Conservation (phyloP, 2,797 vertebrate species). For the Etheostoma nigrum region DNA sequence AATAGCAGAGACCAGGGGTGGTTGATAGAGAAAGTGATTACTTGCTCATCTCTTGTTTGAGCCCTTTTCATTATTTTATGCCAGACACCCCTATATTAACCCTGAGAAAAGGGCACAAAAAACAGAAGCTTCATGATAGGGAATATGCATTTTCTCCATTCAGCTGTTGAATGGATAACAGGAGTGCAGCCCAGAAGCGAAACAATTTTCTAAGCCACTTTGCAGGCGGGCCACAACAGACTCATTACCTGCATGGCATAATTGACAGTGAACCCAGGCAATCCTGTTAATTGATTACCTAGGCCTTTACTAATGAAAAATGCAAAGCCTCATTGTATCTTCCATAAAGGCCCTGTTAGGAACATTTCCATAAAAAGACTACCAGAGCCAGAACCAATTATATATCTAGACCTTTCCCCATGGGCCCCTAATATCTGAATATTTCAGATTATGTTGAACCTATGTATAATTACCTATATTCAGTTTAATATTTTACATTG, state of each 20-base stretch:
- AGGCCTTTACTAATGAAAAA: conserved; percentile 68
- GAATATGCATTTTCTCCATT: conserved; percentile 45
- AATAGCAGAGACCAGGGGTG: conserved; percentile 26
- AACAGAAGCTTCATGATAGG: conserved; percentile 27
- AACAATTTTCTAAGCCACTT: conserved; percentile 59
- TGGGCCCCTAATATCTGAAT: conserved; percentile 11
- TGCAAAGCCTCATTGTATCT: conserved; percentile 66
- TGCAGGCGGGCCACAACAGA: conserved; percentile 58
- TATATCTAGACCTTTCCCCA: conserved; percentile 31
- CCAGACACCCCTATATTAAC: conserved; percentile 54
- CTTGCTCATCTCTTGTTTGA: conserved; percentile 47
- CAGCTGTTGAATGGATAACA: conserved; percentile 49
- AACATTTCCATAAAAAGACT: conserved; percentile 42
- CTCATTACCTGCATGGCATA: conserved; percentile 72
- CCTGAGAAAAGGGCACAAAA: conserved; percentile 26
- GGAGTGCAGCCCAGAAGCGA: conserved; percentile 28
- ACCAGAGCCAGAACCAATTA: conserved; percentile 36
- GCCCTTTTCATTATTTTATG: conserved; percentile 55
- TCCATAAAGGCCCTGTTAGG: conserved; percentile 51
- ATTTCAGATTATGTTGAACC: conserved; percentile 35
- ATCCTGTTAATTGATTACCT: conserved; percentile 77
- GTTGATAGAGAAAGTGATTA: conserved; percentile 37
- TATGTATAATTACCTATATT: conserved; percentile 36
- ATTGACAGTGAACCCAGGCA: conserved; percentile 75
- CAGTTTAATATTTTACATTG: conserved; percentile 27